phyloP scores from a whole-genome alignment of 1,140 invertebrate species.

The Drosophila orena region DNA sequence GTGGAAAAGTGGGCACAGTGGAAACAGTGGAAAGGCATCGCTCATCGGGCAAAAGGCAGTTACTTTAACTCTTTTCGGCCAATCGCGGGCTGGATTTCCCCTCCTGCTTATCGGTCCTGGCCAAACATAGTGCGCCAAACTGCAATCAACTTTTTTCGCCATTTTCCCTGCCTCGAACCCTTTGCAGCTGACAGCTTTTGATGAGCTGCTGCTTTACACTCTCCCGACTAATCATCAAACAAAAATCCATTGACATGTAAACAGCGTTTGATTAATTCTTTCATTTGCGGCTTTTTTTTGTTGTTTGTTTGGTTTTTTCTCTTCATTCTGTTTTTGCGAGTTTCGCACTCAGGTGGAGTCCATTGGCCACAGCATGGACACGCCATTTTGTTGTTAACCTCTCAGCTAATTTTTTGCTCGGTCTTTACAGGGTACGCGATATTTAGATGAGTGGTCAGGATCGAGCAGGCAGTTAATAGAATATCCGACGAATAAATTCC shows the following conservation, averaged over 20 bases:
- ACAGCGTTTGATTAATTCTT: slow-evolving; percentile 56
- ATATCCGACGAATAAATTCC: too few species aligned
- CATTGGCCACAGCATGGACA: slow-evolving; percentile 46
- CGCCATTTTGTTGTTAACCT: slow-evolving; percentile 75
- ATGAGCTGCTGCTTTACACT: slow-evolving; percentile 28
- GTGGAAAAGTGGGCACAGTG: slow-evolving; percentile 1
- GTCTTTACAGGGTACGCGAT: not conserved
- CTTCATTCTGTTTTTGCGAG: not conserved
- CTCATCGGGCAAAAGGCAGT: slow-evolving; percentile 23
- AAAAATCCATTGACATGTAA: slow-evolving; percentile 76
- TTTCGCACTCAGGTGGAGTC: not conserved
- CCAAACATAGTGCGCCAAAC: slow-evolving; percentile 15
- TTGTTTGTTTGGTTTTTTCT: not conserved
- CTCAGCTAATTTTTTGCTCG: slow-evolving; percentile 47
- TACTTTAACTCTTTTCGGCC: slow-evolving; percentile 10
- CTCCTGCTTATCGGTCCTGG: not conserved
- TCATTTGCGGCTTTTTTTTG: not conserved
- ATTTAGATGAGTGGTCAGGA: not conserved
- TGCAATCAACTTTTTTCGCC: slow-evolving; percentile 8
- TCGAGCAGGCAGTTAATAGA: not conserved
- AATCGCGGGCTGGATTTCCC: not conserved
- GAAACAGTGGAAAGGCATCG: slow-evolving; percentile 21
- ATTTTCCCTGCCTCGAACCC: not conserved
- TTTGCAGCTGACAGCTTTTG: slow-evolving; percentile 64
- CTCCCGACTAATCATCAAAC: slow-evolving; percentile 65